phyloP scores from a whole-genome alignment of 2,888 invertebrate species.

The Arctia plantaginis region DNA sequence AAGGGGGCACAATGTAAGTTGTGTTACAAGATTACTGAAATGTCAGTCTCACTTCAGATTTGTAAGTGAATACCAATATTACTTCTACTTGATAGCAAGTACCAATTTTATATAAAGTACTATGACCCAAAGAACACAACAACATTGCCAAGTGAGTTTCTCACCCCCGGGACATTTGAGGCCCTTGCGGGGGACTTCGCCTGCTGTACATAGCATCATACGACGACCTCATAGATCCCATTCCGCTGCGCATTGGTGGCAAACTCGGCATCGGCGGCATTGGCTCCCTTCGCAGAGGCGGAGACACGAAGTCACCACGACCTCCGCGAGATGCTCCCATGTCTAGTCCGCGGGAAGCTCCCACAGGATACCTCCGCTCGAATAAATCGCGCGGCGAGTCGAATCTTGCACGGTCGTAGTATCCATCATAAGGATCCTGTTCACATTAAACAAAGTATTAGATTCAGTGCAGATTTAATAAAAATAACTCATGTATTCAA shows the following conservation, averaged over 20 bases:
- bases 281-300: conserved; percentile 91
- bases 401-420: conserved; percentile 92
- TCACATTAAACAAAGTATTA: conserved; percentile 31
- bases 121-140: conserved; percentile 31
- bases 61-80: conserved; percentile 5
- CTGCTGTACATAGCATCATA: conserved; percentile 94
- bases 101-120: conserved; percentile 8
- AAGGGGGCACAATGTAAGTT: conserved; percentile 17
- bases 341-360: conserved; percentile 84
- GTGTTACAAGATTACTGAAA: conserved; percentile 13
- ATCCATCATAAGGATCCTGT: conserved; percentile 91
- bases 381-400: conserved; percentile 93
- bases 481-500: not conserved
- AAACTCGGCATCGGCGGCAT: conserved; percentile 93
- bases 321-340: conserved; percentile 84
- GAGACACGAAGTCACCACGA: conserved; percentile 90
- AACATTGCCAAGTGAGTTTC: conserved; percentile 54
- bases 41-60: not conserved
- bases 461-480: not conserved
- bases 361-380: conserved; percentile 91
- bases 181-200: conserved; percentile 90
- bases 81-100: conserved; percentile 14
- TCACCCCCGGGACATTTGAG: conserved; percentile 85
- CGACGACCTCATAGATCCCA: conserved; percentile 90
- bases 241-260: conserved; percentile 86